Percentiles rank a stretch among this genome's conserved stretches.
Evolutionary conservation across 2,888 invertebrate genomes (phyloP).

Genomic region (Drosophila acutilabella): DNA sequence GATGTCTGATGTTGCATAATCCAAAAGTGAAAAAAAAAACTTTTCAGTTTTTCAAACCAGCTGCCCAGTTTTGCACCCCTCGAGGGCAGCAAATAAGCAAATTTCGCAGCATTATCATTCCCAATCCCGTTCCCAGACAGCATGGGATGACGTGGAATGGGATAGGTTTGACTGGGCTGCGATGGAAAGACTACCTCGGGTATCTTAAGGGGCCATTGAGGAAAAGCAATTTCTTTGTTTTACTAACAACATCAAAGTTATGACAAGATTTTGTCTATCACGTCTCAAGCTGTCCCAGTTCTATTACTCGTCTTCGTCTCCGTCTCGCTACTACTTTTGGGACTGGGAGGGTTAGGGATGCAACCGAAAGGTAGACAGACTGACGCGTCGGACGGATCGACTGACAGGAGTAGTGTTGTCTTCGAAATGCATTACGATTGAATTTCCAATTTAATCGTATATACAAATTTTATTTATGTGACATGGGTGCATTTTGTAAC

Average conservation of each 20-base stretch:
- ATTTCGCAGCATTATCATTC: conserved; percentile 57
- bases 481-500: conserved; percentile 71
- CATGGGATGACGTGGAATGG: too few relatives aligned
- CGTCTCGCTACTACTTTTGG: background rate
- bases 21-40: conserved; percentile 26
- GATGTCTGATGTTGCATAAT: conserved; percentile 68
- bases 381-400: conserved; percentile 56
- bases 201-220: conserved; percentile 59
- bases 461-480: conserved; percentile 80
- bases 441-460: conserved; percentile 80
- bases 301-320: conserved; percentile 30
- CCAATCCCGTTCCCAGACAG: conserved; percentile 57
- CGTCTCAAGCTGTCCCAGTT: conserved; percentile 46
- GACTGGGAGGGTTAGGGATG: conserved; percentile 60
- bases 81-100: conserved; percentile 41
- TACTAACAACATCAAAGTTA: conserved; percentile 81
- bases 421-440: conserved; percentile 74
- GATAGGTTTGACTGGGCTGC: conserved; percentile 22
- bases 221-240: conserved; percentile 71
- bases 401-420: conserved; percentile 52
- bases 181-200: conserved; percentile 38
- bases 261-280: conserved; percentile 82
- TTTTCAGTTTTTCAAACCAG: conserved; percentile 40
- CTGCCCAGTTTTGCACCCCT: conserved; percentile 65
- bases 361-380: conserved; percentile 32